phyloP scores from a whole-genome alignment of 2,888 invertebrate genomes.

The Clepsis dumicolana region DNA sequence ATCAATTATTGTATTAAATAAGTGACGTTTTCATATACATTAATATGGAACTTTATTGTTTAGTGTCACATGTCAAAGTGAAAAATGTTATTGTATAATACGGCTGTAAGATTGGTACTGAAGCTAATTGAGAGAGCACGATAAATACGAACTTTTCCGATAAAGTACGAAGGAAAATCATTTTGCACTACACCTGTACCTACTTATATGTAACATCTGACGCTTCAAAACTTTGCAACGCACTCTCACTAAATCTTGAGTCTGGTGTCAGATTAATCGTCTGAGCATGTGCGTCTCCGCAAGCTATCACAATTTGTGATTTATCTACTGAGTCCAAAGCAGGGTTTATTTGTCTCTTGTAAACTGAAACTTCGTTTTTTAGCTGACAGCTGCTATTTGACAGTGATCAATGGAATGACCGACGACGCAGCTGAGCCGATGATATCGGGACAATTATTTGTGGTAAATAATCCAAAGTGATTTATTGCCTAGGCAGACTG shows the following conservation, averaged over 20 bases:
- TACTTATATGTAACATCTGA: neutral
- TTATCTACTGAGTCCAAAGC: slow-evolving; percentile 1
- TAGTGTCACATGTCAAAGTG: too few relatives aligned
- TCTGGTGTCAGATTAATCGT: neutral
- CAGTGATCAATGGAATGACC: slow-evolving; percentile 39
- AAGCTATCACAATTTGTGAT: neutral
- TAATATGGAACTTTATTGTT: too few relatives aligned
- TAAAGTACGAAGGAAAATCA: too few relatives aligned
- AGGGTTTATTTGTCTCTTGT: slow-evolving; percentile 25
- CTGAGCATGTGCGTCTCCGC: neutral
- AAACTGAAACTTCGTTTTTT: slow-evolving; percentile 33
- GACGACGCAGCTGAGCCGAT: slow-evolving; percentile 21
- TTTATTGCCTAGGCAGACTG: slow-evolving; percentile 15
- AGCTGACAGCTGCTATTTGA: slow-evolving; percentile 26
- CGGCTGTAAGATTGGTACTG: too few relatives aligned
- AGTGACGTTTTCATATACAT: too few relatives aligned
- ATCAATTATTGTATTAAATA: too few relatives aligned
- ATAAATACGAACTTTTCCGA: too few relatives aligned
- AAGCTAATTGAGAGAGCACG: too few relatives aligned
- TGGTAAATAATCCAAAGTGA: slow-evolving; percentile 34
- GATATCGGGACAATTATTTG: slow-evolving; percentile 31
- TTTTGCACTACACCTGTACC: too few relatives aligned
- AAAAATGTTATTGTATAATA: too few relatives aligned
- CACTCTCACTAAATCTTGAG: slow-evolving; percentile 2
- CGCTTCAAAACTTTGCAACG: neutral